phyloP scores from a whole-genome alignment of 1,140 invertebrate genomes.

The Leptonema lineaticorne region DNA sequence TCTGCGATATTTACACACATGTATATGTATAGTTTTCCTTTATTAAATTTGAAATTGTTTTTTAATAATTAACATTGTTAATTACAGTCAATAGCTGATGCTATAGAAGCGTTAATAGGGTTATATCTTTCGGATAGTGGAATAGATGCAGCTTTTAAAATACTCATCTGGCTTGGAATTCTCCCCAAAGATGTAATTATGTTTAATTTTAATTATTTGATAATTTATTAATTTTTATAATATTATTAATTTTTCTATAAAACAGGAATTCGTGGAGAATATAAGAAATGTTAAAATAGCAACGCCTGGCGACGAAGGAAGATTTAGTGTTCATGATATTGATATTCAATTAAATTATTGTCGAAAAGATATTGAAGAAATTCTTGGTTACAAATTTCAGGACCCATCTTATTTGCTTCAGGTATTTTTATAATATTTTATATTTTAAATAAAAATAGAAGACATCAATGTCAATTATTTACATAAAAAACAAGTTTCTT shows the following conservation, averaged over 20 bases:
- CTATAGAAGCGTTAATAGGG: conserved; percentile 82
- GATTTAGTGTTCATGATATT: conserved; percentile 39
- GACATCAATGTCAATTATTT: no score
- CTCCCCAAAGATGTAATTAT: conserved; percentile 56
- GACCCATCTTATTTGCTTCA: conserved; percentile 59
- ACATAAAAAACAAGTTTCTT: no score
- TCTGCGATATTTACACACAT: no score
- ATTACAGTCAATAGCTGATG: conserved; percentile 83
- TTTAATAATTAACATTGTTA: no score
- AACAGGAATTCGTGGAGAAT: neutral
- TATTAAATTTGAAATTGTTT: no score
- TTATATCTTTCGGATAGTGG: conserved; percentile 67
- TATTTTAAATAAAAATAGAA: no score
- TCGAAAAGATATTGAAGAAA: conserved; percentile 60
- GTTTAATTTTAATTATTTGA: conserved; percentile 38
- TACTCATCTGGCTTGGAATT: conserved; percentile 75
- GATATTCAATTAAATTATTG: conserved; percentile 53
- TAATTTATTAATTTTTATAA: neutral
- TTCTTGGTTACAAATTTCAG: conserved; percentile 66
- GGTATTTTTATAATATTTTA: conserved; percentile 44
- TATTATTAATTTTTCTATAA: neutral
- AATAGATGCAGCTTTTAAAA: conserved; percentile 55
- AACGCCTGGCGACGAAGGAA: conserved; percentile 40
- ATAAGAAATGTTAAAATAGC: conserved; percentile 43
- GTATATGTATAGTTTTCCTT: no score